Conservation (phyloP, 2,888 invertebrate species). For the Piscicola geometra region DNA sequence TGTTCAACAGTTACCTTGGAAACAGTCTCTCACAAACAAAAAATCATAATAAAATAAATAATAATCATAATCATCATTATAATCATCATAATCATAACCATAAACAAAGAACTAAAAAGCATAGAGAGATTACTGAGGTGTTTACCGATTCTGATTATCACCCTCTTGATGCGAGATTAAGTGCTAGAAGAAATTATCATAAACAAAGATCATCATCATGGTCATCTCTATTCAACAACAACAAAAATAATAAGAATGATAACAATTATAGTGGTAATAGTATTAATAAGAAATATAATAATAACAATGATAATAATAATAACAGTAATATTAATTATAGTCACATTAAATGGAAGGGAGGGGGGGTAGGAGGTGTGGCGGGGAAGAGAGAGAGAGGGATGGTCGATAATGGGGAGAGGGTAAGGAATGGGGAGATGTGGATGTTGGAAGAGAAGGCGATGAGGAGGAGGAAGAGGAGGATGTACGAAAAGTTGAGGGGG, state of each 20-base stretch:
- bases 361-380: neutral
- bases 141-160: no score
- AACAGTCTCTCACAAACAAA: no score
- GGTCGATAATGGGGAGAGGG: neutral
- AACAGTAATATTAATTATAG: neutral
- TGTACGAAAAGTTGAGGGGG: neutral
- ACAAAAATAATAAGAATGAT: neutral
- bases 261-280: neutral
- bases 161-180: no score
- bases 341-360: neutral
- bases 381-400: neutral
- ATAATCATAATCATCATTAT: no score
- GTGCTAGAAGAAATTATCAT: no score
- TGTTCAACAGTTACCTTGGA: no score
- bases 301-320: neutral
- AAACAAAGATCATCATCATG: no score
- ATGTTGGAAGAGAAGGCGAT: neutral
- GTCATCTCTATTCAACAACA: neutral
- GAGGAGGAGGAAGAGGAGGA: slow-evolving; percentile 11
- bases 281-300: neutral
- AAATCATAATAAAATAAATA: no score
- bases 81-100: no score
- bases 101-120: no score
- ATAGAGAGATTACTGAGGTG: no score
- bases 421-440: neutral